Conservation (phyloP, 2,888 invertebrate genomes). For the Tachystola acroxantha region DNA sequence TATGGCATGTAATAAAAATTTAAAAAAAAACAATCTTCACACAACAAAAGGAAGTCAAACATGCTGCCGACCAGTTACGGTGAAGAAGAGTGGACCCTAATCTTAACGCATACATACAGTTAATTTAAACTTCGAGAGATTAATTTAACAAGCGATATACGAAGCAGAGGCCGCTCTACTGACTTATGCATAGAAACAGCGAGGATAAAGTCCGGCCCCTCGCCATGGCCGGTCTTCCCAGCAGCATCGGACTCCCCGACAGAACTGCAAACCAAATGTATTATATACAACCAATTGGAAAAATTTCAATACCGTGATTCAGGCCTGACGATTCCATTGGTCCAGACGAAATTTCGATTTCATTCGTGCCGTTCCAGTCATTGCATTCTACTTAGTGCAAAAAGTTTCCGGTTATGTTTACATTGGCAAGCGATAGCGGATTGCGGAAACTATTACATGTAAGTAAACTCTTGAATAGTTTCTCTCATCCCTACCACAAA, state of each 20-base stretch:
- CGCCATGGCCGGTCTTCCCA: constrained; percentile 71
- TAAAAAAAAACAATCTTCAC: too few species aligned
- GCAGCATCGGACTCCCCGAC: constrained; percentile 71
- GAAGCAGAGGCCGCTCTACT: constrained; percentile 75
- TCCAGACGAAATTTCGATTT: constrained; percentile 33
- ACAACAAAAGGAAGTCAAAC: constrained; percentile 75
- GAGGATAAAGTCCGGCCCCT: constrained; percentile 73
- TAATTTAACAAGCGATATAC: constrained; percentile 75
- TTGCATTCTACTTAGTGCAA: constrained; percentile 45
- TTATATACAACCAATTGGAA: constrained; percentile 33
- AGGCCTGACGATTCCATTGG: constrained; percentile 48
- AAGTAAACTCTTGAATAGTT: too few species aligned
- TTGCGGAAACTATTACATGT: too few species aligned
- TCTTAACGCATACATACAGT: constrained; percentile 78
- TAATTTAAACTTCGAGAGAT: constrained; percentile 68
- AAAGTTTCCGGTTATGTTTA: constrained; percentile 40
- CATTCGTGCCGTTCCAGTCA: constrained; percentile 66
- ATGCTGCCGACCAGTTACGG: constrained; percentile 69
- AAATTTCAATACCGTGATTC: constrained; percentile 53
- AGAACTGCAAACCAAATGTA: neutral
- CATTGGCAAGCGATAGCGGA: neutral
- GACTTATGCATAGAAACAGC: constrained; percentile 39
- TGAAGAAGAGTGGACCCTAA: constrained; percentile 73
- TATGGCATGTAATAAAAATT: too few species aligned
- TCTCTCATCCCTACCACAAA: too few species aligned